These are phyloP conservation scores for Tuta absoluta DNA, from an alignment of 2,888 invertebrate genomes.

Conservation along the genomic window DNA sequence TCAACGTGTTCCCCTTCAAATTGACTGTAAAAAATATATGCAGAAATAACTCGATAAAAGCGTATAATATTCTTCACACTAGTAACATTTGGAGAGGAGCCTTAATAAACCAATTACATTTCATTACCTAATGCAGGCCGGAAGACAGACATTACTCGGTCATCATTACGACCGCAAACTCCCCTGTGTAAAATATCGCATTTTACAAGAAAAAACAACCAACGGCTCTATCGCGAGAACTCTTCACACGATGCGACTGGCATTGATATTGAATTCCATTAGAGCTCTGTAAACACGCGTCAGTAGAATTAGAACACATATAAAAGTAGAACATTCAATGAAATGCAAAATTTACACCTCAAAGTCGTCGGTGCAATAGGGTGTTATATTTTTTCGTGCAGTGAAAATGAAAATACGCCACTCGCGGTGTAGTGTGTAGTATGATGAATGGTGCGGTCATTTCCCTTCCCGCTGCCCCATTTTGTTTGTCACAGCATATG, in stretches of 20 bases:
- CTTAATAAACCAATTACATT: constrained; percentile 76
- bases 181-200: constrained; percentile 60
- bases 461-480: constrained; percentile 66
- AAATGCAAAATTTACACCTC: background rate
- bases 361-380: background rate
- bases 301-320: too few species aligned
- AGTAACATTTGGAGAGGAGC: constrained; percentile 52
- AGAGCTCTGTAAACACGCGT: background rate
- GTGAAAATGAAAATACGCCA: constrained; percentile 63
- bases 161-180: constrained; percentile 74
- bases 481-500: constrained; percentile 70
- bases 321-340: background rate
- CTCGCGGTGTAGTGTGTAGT: constrained; percentile 68
- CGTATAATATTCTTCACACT: constrained; percentile 69
- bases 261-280: constrained; percentile 6
- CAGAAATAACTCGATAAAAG: constrained; percentile 54
- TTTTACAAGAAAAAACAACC: constrained; percentile 50
- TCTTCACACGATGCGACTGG: background rate
- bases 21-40: constrained; percentile 17
- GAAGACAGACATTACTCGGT: constrained; percentile 73
- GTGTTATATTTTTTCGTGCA: constrained; percentile 7
- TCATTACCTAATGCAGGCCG: constrained; percentile 76
- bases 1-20: background rate
- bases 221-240: constrained; percentile 60
- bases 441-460: constrained; percentile 72